These are phyloP conservation scores for Lordiphosa fenestrarum DNA, from an alignment of 2,888 invertebrate genomes.

Conservation along the genomic window DNA sequence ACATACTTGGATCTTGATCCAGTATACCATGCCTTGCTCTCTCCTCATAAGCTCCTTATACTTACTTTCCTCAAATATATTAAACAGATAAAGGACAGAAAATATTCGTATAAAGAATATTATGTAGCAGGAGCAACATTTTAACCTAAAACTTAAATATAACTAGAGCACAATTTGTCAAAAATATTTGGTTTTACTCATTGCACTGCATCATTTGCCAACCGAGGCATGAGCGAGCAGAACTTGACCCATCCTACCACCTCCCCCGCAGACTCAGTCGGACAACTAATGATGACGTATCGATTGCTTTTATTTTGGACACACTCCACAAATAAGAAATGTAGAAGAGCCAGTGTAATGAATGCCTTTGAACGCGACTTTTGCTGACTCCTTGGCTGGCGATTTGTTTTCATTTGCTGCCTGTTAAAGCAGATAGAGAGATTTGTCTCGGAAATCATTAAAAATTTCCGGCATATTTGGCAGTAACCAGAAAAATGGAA, in stretches of 20 bases:
- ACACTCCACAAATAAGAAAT: constrained; percentile 17
- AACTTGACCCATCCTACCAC: constrained; percentile 1
- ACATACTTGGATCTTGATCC: too few relatives aligned
- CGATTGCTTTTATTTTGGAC: constrained; percentile 46
- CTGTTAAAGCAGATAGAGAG: constrained; percentile 4
- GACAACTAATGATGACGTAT: constrained; percentile 65
- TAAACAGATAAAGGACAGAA: too few relatives aligned
- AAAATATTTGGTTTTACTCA: too few relatives aligned
- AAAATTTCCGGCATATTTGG: constrained; percentile 69
- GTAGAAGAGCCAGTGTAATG: constrained; percentile 33
- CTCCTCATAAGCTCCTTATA: too few relatives aligned
- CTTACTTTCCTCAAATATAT: too few relatives aligned
- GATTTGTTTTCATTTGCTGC: constrained; percentile 57
- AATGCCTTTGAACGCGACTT: constrained; percentile 45
- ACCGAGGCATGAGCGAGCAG: constrained; percentile 26
- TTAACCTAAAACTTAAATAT: too few relatives aligned
- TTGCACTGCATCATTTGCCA: constrained; percentile 20
- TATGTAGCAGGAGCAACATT: too few relatives aligned
- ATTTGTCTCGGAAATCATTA: constrained; percentile 61
- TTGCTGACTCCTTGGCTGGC: constrained; percentile 48
- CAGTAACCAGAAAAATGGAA: constrained; percentile 25
- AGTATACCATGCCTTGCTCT: too few relatives aligned
- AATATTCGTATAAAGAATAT: too few relatives aligned
- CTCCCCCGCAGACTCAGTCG: constrained; percentile 3
- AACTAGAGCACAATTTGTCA: too few relatives aligned